phyloP scores from a whole-genome alignment of 2,888 invertebrate species.

The Megamerina dolium region DNA sequence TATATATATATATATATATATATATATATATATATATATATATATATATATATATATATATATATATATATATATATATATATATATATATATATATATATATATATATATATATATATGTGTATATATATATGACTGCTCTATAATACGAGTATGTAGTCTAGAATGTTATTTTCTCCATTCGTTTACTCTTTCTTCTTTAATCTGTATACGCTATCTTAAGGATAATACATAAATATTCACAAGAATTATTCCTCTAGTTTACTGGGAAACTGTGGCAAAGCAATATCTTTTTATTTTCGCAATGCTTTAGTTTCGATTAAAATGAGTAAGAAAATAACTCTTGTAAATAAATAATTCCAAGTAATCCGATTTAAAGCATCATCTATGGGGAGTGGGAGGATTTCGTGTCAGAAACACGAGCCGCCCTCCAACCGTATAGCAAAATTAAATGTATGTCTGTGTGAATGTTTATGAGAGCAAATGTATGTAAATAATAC shows the following conservation, averaged over 20 bases:
- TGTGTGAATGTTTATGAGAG: neutral
- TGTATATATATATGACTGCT: too few relatives aligned
- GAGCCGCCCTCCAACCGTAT: neutral
- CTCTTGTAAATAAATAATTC: conserved; percentile 15
- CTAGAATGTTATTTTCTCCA: too few relatives aligned
- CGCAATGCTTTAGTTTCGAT: neutral
- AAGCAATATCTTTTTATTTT: conserved; percentile 11
- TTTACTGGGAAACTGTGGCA: conserved; percentile 9
- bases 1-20: too few relatives aligned
- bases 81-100: too few relatives aligned
- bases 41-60: too few relatives aligned
- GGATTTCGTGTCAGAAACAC: neutral
- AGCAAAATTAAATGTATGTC: too few relatives aligned
- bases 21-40: too few relatives aligned
- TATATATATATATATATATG: too few relatives aligned
- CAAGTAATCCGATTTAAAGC: conserved; percentile 11
- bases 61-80: too few relatives aligned
- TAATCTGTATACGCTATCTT: conserved; percentile 22
- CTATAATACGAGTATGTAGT: too few relatives aligned
- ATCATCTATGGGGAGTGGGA: neutral
- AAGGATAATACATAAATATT: conserved; percentile 27
- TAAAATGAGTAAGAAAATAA: conserved; percentile 11
- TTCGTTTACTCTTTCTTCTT: conserved; percentile 9
- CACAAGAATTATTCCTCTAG: conserved; percentile 8
- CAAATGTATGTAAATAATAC: too few relatives aligned